phyloP scores from a whole-genome alignment of 2,797 vertebrate genomes.

The Gobio occitaniae region DNA sequence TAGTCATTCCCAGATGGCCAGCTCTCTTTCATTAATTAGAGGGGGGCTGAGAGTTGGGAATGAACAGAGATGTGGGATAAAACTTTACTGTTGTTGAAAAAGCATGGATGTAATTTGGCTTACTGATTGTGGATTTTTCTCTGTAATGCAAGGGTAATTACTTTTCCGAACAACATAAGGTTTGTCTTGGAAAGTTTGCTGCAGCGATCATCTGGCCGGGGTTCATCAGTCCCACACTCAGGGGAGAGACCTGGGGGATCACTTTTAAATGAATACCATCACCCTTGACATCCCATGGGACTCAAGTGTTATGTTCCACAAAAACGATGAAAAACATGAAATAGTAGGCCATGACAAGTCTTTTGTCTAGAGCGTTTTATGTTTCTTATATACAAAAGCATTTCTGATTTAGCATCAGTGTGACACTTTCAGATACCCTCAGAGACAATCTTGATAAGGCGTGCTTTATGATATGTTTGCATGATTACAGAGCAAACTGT shows the following conservation, averaged over 20 bases:
- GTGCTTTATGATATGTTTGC: not conserved
- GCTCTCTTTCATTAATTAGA: slow-evolving; percentile 76
- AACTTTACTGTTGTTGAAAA: slow-evolving; percentile 65
- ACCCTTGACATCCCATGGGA: not conserved
- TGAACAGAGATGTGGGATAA: slow-evolving; percentile 16
- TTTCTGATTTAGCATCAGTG: not conserved
- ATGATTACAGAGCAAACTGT: not conserved
- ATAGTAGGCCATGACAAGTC: slow-evolving; percentile 11
- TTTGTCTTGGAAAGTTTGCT: slow-evolving; percentile 64
- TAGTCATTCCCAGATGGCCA: slow-evolving; percentile 78
- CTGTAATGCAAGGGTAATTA: slow-evolving; percentile 72
- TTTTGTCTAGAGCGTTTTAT: not conserved
- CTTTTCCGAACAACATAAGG: slow-evolving; percentile 58
- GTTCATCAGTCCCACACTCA: slow-evolving; percentile 39
- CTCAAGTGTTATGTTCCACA: slow-evolving; percentile 5
- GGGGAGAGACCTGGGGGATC: not conserved
- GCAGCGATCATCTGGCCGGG: slow-evolving; percentile 48
- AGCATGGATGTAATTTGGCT: slow-evolving; percentile 74
- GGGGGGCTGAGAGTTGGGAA: slow-evolving; percentile 22
- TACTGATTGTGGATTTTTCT: slow-evolving; percentile 70
- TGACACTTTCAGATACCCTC: not conserved
- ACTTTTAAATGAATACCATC: slow-evolving; percentile 23
- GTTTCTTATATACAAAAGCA: not conserved
- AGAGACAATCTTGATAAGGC: not conserved
- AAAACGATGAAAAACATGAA: not conserved